Evolutionary conservation across 2,888 invertebrate genomes (phyloP).

Genomic region (Torymus auratus): DNA sequence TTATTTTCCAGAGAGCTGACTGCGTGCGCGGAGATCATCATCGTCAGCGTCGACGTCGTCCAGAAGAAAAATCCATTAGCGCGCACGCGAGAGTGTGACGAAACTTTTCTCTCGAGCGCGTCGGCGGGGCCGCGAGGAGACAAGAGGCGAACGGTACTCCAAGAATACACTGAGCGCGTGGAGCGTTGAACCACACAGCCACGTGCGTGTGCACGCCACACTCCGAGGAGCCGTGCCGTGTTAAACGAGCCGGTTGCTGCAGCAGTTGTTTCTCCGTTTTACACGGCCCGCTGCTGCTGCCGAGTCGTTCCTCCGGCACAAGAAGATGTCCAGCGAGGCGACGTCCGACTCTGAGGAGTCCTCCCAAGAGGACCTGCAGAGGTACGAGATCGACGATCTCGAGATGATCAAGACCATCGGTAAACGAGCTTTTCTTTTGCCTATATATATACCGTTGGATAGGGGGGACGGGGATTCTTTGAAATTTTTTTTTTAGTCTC

Average conservation of each 20-base stretch:
- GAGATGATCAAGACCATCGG: constrained; percentile 93
- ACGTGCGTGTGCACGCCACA: background rate
- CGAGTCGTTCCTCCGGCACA: too few species aligned
- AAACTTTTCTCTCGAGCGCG: constrained; percentile 16
- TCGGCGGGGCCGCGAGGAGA: background rate
- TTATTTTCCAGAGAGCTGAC: constrained; percentile 13
- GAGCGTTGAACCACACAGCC: constrained; percentile 50
- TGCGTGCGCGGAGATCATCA: background rate
- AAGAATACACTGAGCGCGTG: constrained; percentile 25
- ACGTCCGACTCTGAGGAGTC: constrained; percentile 71
- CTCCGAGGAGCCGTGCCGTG: background rate
- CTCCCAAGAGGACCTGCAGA: constrained; percentile 69
- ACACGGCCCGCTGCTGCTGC: too few species aligned
- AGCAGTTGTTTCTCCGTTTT: too few species aligned
- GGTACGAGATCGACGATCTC: constrained; percentile 86
- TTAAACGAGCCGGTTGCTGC: too few species aligned
- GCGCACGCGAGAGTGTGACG: constrained; percentile 27
- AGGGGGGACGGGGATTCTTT: too few species aligned
- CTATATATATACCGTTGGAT: background rate
- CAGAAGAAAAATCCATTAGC: constrained; percentile 14
- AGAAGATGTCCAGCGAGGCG: constrained; percentile 66
- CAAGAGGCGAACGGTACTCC: constrained; percentile 18
- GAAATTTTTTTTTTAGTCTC: too few species aligned
- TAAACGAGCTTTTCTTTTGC: constrained; percentile 78
- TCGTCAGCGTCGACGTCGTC: background rate